Evolutionary conservation across 2,888 invertebrate species (phyloP).

Genomic region (Harpagoxenus sublaevis): DNA sequence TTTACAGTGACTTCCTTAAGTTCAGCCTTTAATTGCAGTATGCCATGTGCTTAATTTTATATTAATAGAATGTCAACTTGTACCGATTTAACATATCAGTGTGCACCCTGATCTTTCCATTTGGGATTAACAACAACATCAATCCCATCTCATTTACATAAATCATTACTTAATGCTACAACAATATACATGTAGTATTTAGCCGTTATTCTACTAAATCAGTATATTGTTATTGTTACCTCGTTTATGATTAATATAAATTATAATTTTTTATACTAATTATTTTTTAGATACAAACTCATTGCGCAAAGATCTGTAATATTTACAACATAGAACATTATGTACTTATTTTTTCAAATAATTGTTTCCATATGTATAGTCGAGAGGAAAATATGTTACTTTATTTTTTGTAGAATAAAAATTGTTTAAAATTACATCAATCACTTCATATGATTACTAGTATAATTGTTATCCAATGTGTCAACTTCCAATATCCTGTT

Average conservation of each 20-base stretch:
- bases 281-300: conserved; percentile 5
- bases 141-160: conserved; percentile 16
- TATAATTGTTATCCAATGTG: conserved; percentile 5
- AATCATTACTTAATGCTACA: conserved; percentile 50
- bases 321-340: conserved; percentile 8
- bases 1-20: conserved; percentile 85
- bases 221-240: neutral
- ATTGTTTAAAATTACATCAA: conserved; percentile 27
- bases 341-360: conserved; percentile 17
- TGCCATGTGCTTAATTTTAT: conserved; percentile 80
- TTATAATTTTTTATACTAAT: conserved; percentile 29
- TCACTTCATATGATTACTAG: neutral
- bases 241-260: conserved; percentile 15
- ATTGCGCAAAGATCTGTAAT: conserved; percentile 18
- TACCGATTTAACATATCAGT: conserved; percentile 30
- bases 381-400: conserved; percentile 16
- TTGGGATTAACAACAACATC: conserved; percentile 51
- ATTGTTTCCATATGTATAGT: conserved; percentile 16
- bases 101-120: neutral
- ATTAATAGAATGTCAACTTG: conserved; percentile 27
- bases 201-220: conserved; percentile 23
- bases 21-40: conserved; percentile 85
- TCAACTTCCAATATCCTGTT: conserved; percentile 48
- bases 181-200: conserved; percentile 13
- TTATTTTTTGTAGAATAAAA: conserved; percentile 39